These are phyloP conservation scores for Willowsia nigromaculata DNA, from an alignment of 2,888 invertebrate species.

Conservation along the genomic window DNA sequence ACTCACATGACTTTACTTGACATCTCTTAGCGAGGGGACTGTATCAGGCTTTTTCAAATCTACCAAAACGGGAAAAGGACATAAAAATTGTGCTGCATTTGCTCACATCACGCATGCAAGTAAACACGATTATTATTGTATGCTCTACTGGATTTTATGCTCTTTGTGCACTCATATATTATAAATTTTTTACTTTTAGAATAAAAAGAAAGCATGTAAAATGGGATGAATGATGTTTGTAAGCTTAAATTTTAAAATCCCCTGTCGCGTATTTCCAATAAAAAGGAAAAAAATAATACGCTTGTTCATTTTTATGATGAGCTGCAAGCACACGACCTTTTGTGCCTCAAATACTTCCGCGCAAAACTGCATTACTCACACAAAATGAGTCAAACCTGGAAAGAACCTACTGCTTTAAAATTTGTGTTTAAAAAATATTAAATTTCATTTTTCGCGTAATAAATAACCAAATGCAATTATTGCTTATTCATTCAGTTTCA, in stretches of 20 bases:
- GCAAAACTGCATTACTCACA: not conserved
- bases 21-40: not conserved
- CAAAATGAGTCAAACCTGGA: not conserved
- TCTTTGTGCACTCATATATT: not conserved
- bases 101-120: not conserved
- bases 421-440: not conserved
- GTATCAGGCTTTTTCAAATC: not conserved
- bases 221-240: not conserved
- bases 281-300: not conserved
- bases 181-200: not conserved
- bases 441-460: constrained; percentile 13
- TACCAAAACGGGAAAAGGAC: not conserved
- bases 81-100: not conserved
- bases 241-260: constrained; percentile 20
- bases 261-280: constrained; percentile 22
- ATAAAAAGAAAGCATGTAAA: not conserved
- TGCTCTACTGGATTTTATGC: constrained; percentile 13
- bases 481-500: constrained; percentile 7
- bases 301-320: not conserved
- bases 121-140: not conserved
- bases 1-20: not conserved
- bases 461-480: constrained; percentile 36
- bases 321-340: not conserved
- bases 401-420: not conserved
- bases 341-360: not conserved